Percentiles rank a stretch among this genome's conserved stretches.
phyloP scores from a whole-genome alignment of 2,113 vertebrate species.

The Ceyx margarethae region DNA sequence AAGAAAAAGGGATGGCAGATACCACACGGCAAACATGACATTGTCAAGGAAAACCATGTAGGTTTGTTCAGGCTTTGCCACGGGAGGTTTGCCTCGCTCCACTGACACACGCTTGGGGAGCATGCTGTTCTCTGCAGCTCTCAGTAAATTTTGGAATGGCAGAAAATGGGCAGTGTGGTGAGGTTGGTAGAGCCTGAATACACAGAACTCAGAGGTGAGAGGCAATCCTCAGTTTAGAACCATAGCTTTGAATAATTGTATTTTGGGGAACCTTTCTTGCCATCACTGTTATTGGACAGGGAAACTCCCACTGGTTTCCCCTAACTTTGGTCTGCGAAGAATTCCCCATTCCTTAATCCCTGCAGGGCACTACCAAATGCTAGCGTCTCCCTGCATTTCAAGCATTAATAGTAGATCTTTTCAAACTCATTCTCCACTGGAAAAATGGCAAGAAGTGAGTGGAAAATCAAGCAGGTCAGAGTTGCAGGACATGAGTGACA shows the following conservation, averaged over 20 bases:
- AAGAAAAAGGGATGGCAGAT: not conserved
- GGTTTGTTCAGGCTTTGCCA: not conserved
- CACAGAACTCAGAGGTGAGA: not conserved
- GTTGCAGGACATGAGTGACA: not conserved
- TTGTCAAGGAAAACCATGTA: not conserved
- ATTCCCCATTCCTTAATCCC: not conserved
- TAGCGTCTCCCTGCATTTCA: not conserved
- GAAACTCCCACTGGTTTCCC: not conserved
- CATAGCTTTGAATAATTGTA: not conserved
- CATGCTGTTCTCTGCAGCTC: not conserved
- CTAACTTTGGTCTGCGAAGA: not conserved
- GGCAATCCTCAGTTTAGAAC: not conserved
- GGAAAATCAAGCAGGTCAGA: conserved; percentile 26
- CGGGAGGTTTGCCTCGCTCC: not conserved
- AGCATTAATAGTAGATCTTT: not conserved
- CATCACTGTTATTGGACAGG: not conserved
- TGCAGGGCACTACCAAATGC: not conserved
- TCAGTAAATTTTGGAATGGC: not conserved
- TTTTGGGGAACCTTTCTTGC: not conserved
- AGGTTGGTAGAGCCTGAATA: not conserved
- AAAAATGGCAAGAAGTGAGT: conserved; percentile 23
- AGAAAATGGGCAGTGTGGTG: not conserved
- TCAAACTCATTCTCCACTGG: not conserved
- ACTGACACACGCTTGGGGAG: not conserved
- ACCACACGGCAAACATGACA: not conserved